These are phyloP conservation scores for Chondrosia reniformis DNA, from an alignment of 37 sponge, comb jelly and placozoan genomes.

Conservation along the genomic window DNA sequence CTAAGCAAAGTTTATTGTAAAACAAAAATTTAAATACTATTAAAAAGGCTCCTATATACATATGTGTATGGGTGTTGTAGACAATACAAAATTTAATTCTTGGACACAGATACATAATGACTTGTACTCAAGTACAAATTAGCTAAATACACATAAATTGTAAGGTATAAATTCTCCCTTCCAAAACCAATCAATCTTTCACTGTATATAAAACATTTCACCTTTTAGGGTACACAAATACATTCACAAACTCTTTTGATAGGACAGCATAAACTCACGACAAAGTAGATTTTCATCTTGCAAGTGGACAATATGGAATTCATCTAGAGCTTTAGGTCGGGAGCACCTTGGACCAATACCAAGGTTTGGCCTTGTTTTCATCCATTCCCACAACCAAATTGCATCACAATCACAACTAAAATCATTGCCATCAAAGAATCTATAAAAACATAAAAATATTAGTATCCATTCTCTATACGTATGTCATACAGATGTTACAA, in stretches of 20 bases:
- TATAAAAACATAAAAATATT: not conserved
- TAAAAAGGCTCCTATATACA: no score
- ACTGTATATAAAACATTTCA: not conserved
- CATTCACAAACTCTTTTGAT: not conserved
- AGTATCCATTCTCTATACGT: slow-evolving; percentile 12
- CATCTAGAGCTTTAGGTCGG: slow-evolving; percentile 20
- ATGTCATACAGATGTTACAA: slow-evolving; percentile 11
- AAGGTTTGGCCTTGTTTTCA: not conserved
- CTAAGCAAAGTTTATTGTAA: not conserved
- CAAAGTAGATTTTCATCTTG: slow-evolving; percentile 19
- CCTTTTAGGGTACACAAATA: not conserved
- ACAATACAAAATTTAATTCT: no score
- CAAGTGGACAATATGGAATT: slow-evolving; percentile 1
- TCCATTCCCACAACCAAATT: slow-evolving; percentile 24
- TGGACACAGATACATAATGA: no score
- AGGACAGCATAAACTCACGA: slow-evolving; percentile 5
- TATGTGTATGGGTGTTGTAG: no score
- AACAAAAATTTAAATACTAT: no score
- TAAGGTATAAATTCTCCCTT: no score
- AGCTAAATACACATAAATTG: no score
- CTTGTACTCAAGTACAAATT: no score
- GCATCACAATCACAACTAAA: slow-evolving; percentile 35
- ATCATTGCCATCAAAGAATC: slow-evolving; percentile 30
- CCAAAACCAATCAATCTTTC: no score
- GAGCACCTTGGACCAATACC: slow-evolving; percentile 31